phyloP scores from a whole-genome alignment of 2,113 vertebrate genomes.

The Lycaon pictus region DNA sequence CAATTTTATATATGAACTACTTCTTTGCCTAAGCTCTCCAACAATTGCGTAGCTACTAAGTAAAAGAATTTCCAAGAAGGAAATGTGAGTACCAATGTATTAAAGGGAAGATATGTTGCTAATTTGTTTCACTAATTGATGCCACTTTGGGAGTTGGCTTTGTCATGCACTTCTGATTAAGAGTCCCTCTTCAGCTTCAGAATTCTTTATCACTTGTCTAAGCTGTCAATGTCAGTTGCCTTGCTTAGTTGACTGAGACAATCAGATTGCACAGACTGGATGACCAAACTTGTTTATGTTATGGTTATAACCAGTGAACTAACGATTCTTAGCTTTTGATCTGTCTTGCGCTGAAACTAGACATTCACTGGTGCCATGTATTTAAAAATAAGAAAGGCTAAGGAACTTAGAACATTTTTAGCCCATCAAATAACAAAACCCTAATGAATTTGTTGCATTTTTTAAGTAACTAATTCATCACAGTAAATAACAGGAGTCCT shows the following conservation, averaged over 20 bases:
- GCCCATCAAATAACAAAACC: background rate
- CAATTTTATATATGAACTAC: constrained; percentile 48
- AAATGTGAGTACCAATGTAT: background rate
- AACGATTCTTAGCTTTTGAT: constrained; percentile 41
- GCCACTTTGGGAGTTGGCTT: constrained; percentile 9
- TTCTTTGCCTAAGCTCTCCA: background rate
- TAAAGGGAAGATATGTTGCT: background rate
- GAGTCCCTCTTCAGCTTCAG: background rate
- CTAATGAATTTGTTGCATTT: constrained; percentile 3
- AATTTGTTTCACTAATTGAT: constrained; percentile 53
- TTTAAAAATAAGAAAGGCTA: constrained; percentile 58
- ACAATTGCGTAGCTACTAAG: constrained; percentile 2
- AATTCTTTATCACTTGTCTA: constrained; percentile 63
- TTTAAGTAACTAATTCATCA: constrained; percentile 15
- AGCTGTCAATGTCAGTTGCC: constrained; percentile 46
- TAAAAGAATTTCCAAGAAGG: constrained; percentile 5
- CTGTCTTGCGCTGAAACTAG: constrained; percentile 21
- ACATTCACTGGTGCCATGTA: background rate
- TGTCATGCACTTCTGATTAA: background rate
- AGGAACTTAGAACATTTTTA: background rate
- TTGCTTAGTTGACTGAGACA: constrained; percentile 58
- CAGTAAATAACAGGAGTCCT: background rate
- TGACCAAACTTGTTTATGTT: constrained; percentile 31
- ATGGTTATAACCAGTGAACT: constrained; percentile 40
- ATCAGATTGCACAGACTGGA: constrained; percentile 60